phyloP scores from a whole-genome alignment of 1,140 invertebrate species.

The Thereuonema tuberculata region DNA sequence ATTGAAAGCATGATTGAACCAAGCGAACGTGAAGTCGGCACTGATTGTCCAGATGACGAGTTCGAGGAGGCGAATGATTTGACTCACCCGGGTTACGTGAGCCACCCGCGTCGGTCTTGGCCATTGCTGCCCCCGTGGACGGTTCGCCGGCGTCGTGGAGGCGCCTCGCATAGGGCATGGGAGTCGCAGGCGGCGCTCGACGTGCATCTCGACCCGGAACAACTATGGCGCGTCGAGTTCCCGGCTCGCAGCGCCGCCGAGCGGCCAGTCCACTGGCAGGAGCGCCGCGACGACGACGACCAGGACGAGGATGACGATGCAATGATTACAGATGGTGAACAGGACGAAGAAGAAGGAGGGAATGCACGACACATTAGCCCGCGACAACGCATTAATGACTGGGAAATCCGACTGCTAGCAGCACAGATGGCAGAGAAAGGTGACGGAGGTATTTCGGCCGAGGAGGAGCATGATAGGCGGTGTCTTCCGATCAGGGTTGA shows the following conservation, averaged over 20 bases:
- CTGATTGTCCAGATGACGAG: not conserved
- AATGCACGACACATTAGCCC: not conserved
- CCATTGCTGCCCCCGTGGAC: constrained; percentile 6
- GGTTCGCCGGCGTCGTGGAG: not conserved
- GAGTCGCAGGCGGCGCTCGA: constrained; percentile 3
- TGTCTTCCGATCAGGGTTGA: not conserved
- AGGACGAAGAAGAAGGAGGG: not conserved
- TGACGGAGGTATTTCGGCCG: not conserved
- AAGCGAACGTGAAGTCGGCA: not conserved
- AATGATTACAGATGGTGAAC: not conserved
- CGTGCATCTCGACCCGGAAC: not conserved
- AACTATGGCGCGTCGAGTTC: constrained; percentile 3
- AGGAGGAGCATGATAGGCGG: not conserved
- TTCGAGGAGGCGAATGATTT: constrained; percentile 3
- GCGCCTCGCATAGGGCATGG: not conserved
- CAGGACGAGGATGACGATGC: not conserved
- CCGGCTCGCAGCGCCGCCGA: not conserved
- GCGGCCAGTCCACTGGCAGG: not conserved
- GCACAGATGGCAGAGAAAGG: not conserved
- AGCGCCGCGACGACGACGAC: not conserved
- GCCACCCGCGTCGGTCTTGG: constrained; percentile 10
- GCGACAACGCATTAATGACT: not conserved
- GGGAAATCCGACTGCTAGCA: constrained; percentile 11
- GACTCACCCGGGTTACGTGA: constrained; percentile 12
- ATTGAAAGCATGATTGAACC: no score